phyloP scores from a whole-genome alignment of 2,113 vertebrate species.

The Psilopsiagon aymara region DNA sequence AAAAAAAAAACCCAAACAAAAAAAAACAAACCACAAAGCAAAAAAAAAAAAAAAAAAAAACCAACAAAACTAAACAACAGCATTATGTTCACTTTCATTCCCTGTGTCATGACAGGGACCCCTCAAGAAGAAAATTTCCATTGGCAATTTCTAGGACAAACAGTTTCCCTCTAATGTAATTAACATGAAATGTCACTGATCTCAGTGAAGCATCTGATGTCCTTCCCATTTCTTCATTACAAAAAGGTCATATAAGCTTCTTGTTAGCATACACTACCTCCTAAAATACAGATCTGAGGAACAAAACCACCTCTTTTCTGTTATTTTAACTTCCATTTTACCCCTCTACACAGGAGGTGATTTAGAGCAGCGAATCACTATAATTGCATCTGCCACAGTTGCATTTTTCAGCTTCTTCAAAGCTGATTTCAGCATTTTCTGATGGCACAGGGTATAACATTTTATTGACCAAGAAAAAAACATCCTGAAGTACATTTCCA shows the following conservation, averaged over 20 bases:
- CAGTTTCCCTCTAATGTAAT: not conserved
- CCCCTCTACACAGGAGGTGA: not conserved
- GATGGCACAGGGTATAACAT: not conserved
- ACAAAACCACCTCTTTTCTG: not conserved
- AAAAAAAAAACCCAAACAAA: too few species aligned
- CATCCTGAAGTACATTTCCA: slow-evolving; percentile 57
- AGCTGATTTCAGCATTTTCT: slow-evolving; percentile 56
- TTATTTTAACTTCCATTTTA: slow-evolving; percentile 25
- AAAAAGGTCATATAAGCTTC: not conserved
- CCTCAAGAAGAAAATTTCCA: not conserved
- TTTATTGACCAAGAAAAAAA: slow-evolving; percentile 65
- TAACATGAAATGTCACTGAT: not conserved
- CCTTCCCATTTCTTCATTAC: not conserved
- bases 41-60: too few species aligned
- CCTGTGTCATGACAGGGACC: not conserved
- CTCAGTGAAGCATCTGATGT: not conserved
- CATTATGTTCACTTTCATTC: not conserved
- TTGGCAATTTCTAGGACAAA: not conserved
- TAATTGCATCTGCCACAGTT: slow-evolving; percentile 16
- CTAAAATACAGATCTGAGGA: not conserved
- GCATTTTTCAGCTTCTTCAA: slow-evolving; percentile 11
- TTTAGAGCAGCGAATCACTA: slow-evolving; percentile 27
- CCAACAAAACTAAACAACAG: not conserved
- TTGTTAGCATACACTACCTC: not conserved
- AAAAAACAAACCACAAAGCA: too few species aligned